Conservation (phyloP, 2,797 vertebrate genomes). For the Linurgus olivaceus region DNA sequence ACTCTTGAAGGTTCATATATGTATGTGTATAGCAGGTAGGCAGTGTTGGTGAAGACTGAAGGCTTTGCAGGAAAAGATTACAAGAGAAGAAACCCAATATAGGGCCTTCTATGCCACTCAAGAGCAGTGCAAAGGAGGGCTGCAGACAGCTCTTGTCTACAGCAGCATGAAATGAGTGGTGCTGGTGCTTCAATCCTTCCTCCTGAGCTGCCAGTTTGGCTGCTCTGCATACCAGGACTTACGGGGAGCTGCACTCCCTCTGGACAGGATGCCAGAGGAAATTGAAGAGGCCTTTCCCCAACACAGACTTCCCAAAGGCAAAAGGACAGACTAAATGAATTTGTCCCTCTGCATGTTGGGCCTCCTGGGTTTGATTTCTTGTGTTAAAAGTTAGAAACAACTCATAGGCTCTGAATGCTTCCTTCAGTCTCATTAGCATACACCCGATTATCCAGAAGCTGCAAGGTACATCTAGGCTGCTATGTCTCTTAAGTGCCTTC, state of each 20-base stretch:
- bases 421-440: background rate
- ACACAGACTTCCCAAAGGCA: background rate
- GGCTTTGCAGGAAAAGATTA: background rate
- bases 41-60: background rate
- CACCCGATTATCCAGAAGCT: background rate
- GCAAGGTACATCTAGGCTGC: background rate
- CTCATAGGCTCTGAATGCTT: background rate
- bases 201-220: background rate
- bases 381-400: background rate
- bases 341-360: background rate
- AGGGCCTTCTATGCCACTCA: background rate
- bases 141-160: background rate
- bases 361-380: background rate
- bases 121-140: background rate
- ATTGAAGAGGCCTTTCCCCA: background rate
- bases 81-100: background rate
- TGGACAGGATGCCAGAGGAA: background rate
- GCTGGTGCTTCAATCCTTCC: background rate
- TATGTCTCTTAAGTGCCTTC: background rate
- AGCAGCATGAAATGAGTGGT: background rate
- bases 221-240: background rate
- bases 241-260: background rate
- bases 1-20: fast-evolving
- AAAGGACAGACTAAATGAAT: background rate
- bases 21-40: background rate